phyloP scores from a whole-genome alignment of 1,140 invertebrate species.

The Alviniconcha marisindica region DNA sequence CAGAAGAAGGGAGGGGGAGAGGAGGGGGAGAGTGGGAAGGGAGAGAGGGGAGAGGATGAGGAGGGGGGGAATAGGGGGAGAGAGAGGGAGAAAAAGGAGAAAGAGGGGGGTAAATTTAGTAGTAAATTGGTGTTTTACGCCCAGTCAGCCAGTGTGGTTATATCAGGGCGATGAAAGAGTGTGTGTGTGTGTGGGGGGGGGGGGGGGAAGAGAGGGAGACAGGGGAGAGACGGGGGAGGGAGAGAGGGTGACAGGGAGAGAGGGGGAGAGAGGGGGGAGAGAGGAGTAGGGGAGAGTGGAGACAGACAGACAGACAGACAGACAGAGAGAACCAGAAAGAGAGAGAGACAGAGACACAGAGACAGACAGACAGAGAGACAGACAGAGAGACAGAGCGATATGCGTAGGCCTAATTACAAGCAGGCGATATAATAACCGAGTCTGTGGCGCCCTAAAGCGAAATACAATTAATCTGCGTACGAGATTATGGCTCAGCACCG shows the following conservation, averaged over 20 bases:
- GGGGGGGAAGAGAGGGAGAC: neutral
- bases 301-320: neutral
- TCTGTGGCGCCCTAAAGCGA: too few relatives aligned
- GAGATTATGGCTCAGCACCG: too few relatives aligned
- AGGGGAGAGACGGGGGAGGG: neutral
- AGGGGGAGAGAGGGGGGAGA: neutral
- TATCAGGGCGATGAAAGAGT: neutral
- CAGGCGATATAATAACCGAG: too few relatives aligned
- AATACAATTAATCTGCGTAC: too few relatives aligned
- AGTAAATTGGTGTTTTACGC: too few relatives aligned
- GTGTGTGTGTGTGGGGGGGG: conserved; percentile 4
- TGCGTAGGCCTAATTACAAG: neutral
- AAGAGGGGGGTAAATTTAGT: too few relatives aligned
- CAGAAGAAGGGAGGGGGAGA: too few relatives aligned
- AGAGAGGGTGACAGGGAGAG: neutral
- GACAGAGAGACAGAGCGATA: neutral
- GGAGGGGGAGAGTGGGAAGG: too few relatives aligned
- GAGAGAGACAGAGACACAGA: conserved; percentile 3
- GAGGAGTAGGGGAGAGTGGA: too few relatives aligned
- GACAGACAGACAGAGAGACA: neutral
- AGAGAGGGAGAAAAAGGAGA: too few relatives aligned
- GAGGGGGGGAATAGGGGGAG: neutral
- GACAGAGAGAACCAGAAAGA: conserved; percentile 4
- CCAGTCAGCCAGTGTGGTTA: too few relatives aligned
- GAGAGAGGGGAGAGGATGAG: too few relatives aligned